These are phyloP conservation scores for Siniperca chuatsi DNA, from an alignment of 2,113 vertebrate species.

Conservation along the genomic window DNA sequence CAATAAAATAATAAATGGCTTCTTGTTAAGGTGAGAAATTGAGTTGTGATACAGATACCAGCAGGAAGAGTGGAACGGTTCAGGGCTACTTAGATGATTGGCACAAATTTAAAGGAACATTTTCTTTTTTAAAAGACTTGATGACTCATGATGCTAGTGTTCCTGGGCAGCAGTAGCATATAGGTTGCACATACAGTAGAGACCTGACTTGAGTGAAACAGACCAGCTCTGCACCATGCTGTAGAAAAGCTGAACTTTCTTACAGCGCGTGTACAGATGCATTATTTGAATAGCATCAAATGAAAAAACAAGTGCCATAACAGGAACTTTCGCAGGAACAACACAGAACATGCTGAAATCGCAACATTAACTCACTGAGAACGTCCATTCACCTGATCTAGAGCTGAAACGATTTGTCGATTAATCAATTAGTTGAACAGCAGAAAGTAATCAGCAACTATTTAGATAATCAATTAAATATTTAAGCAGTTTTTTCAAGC, in stretches of 20 bases:
- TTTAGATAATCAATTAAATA: too few species aligned
- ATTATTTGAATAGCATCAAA: neutral
- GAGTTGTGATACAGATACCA: neutral
- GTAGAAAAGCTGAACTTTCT: neutral
- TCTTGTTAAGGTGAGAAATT: constrained; percentile 8
- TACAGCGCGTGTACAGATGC: neutral
- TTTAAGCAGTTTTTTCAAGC: too few species aligned
- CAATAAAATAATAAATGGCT: neutral
- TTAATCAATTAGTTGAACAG: neutral
- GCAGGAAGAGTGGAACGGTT: neutral
- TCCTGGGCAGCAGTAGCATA: too few species aligned
- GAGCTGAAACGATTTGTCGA: neutral
- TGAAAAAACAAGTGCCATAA: neutral
- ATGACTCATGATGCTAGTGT: neutral
- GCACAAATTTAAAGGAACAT: neutral
- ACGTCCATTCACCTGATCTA: neutral
- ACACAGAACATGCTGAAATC: too few species aligned
- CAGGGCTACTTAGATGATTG: neutral
- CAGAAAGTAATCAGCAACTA: too few species aligned
- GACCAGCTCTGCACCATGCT: neutral
- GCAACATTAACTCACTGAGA: neutral
- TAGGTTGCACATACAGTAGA: neutral
- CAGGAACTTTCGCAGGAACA: neutral
- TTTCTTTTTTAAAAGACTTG: neutral
- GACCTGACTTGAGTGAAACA: neutral